Base-by-base conservation (phyloP, 2,113 vertebrate species). In the Dipodomys merriami region DNA sequence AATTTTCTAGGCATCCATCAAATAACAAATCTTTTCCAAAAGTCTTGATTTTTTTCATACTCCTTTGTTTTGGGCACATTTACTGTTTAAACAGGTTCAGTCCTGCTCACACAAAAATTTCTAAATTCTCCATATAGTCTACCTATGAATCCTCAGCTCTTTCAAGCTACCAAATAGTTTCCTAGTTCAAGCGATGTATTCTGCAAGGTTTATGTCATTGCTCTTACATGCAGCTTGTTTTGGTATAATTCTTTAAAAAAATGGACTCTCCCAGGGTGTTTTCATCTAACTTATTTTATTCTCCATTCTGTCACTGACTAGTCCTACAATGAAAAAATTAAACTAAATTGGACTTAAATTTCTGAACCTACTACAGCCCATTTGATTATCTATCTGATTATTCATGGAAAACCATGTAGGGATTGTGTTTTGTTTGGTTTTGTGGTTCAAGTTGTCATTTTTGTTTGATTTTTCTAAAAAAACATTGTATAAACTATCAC, bases 1-100 rank as follows among this genome's bases (percentile, higher is more conserved):
- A 4, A 60, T 33, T 94, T 94, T 76, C 19, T 33, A 95, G 78
- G 11, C 73, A 91, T n/a, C 11, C 16, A 33, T 25, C 68, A 87
- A 39, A 83, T 76, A 78, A 12, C 35, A 12, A 53, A 23, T 8
- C 49, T 78, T 88, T 83, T 64, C 53, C 16, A 39, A 68, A 95
- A 85, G 53, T 44, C 60, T 27, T 76, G 3, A 27, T 68, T 92
- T 88, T 39, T 67, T 80, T 2, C 5, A 16, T 53, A 4, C 4
- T 89, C 4, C 49, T 86, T 88, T 30, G 60, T 60, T 65, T 83
- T 86, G 49, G 9, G 12, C 39, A 30, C 92, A 5, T 81, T 90
- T 84, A 7, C 3, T 23, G 33, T 89, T 86, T 44, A 89, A 44
- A 10, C 8, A 78, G 85, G 69, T 95, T 74, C 13, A 74, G 2